Base-by-base conservation (phyloP, 2,113 vertebrate genomes). In the Cyprinodon variegatus region DNA sequence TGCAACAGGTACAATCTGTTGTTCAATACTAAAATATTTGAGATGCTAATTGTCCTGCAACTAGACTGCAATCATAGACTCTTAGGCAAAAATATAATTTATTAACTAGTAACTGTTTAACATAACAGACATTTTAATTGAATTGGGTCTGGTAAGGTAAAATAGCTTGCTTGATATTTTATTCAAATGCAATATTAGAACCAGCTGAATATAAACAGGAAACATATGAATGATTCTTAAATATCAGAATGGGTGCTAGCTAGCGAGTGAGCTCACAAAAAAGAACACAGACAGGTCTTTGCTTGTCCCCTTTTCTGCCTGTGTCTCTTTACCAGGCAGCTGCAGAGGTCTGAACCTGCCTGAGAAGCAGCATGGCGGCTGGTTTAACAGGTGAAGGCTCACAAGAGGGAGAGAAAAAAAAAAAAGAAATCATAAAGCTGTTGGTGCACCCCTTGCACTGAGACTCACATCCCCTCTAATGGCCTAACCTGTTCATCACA, bases 261-360 rank as follows among this genome's bases (percentile, higher is more conserved):
- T 39, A 77, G 72, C 67, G 68, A 73, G 68, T 72, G 81, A 90
- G 68, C 67, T 84, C 79, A 81, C 65, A 81, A 53, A 74, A 72
- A 20, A 70, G 36, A 85, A 71, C 70, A 65, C 66, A 73, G 83
- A 79, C 93, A 93, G 88, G 94, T 93, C 89, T 86, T 88, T 89
- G 87, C 94, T 85, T 94, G 94, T 85, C 92, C 81, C 63, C 69
- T 50, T 8, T 61, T 11, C 77, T 78, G 70, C 72, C 83, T 84
- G 64, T 20, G 61, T 72, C 82, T 80, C 69, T 61, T 76, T 86
- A 72, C 66, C 81, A 85, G 72, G 79, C 77, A 81, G 90, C 77
- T 87, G 88, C 82, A 83, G 76, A 81, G 85, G 86, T 90, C 85
- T 88, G 70, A 91, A 93, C 90, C 85, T 89, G 92, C 88, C 92